Evolutionary conservation across 2,888 invertebrate genomes (phyloP), one percentile per base, ranked within the genome.

Genomic region (Drosophila atroscutellata): DNA sequence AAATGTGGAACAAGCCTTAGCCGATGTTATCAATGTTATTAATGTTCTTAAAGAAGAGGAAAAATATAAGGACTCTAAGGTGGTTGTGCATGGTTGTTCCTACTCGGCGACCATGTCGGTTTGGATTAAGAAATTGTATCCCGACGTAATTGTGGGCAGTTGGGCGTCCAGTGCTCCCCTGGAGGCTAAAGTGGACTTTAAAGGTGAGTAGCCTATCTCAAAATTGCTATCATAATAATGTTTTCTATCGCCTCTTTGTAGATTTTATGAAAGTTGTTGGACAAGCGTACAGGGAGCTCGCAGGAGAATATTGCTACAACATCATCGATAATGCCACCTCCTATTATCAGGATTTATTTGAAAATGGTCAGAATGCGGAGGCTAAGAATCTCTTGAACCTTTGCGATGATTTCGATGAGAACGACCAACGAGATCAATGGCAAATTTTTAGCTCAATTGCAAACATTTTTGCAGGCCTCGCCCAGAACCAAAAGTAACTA

Each of bases 81-180:
- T 88, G 0, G 85, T 95, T 34, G 91, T 95, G 49, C 94, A 94
- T 68, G 95, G 95, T 3, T 95, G 95, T 1, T 95, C 95, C 0
- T 95, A 95, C 77, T 94, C 95, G 0, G 95, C 94, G 1, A 95
- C 94, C 67, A 94, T 95, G 94, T 95, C 94, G n/a, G 91, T 94
- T 45, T 95, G 95, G 95, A 94, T 95, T 70, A 94, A 95, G 74
- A 93, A 94, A 67, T 92, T 94, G 34, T 95, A 95, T 87, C 95
- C 95, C 0, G 94, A 95, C 71, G 89, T 95, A 11, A 94, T 93
- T 0, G 84, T 91, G 34, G 95, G 95, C 2, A 94, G 93, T 0
- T 93, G 95, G 49, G 95, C 95, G 0, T 95, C 95, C 2, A 95
- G 95, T 83, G 95, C 94, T 13, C 95, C 95, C 1, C 93, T 95